Percentiles rank a stretch among this genome's conserved stretches.
These are phyloP conservation scores for Opisthograptis luteolata DNA, from an alignment of 2,888 invertebrate species.

Conservation along the genomic window DNA sequence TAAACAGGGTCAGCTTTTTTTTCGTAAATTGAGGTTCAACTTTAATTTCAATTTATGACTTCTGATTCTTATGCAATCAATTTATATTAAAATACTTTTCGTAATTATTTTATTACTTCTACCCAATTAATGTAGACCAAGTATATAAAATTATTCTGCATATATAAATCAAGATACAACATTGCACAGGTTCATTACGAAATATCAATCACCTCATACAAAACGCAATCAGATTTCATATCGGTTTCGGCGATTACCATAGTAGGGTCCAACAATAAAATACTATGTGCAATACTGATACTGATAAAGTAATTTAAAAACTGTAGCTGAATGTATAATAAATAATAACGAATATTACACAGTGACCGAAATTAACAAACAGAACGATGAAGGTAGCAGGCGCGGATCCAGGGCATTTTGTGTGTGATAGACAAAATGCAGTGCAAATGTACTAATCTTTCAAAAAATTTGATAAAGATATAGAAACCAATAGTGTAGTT, in stretches of 20 bases:
- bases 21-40: too few species aligned
- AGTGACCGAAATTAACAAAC: slow-evolving; percentile 4
- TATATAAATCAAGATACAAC: background rate
- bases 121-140: background rate
- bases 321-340: background rate
- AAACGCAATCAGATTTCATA: slow-evolving; percentile 37
- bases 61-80: background rate
- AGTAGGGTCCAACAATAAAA: slow-evolving; percentile 38
- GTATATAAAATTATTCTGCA: background rate
- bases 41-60: background rate
- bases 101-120: background rate
- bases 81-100: background rate
- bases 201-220: slow-evolving; percentile 35
- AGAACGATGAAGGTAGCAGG: too few species aligned
- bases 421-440: too few species aligned
- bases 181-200: slow-evolving; percentile 31
- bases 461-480: too few species aligned
- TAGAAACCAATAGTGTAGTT: too few species aligned
- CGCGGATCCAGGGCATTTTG: background rate
- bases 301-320: slow-evolving; percentile 16
- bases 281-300: slow-evolving; percentile 18
- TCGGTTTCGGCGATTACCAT: slow-evolving; percentile 46
- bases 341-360: too few species aligned
- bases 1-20: too few species aligned
- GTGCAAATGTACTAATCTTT: too few species aligned